Evolutionary conservation across 37 sponge, comb jelly and placozoan species (phyloP), one percentile per base, ranked within the genome.

Genomic region (Aphrocallistes beatrix): DNA sequence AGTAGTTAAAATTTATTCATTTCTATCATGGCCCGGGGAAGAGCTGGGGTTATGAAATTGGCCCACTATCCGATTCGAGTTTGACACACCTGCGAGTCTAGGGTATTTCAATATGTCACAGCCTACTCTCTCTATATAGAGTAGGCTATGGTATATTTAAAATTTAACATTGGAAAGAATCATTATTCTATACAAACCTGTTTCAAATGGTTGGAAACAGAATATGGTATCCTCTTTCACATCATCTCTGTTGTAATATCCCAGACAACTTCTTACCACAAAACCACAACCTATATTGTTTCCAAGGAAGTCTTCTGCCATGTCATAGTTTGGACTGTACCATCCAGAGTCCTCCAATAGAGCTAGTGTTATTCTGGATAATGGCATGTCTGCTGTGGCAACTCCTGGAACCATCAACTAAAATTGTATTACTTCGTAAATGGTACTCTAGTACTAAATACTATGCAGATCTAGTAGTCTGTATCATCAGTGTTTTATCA

Each of bases 281-380:
- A 60, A 60, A 30, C n/a, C 34, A 13, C 75, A 60, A 28, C 75
- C 75, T 60, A 32, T 1, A 60, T 60, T 60, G n/a, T 60, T 60
- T 3, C 75, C 75, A 13, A 60, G 32, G n/a, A 60, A 60, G 21
- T 60, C 34, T 28, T 28, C 75, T 6, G 75, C 34, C 34, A 60
- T 21, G 10, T 60, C 75, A 60, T 60, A 60, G 75, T 60, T 60
- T 6, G n/a, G 28, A 25, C n/a, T 60, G 34, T 60, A 60, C 75
- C 75, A 60, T 21, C 75, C 75, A 19, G 75, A 19, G 34, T 60
- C 75, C 21, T 60, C 75, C 34, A 60, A 60, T 19, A 60, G 75
- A 19, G 75, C 75, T 60, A 60, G 34, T 60, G 75, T 60, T 60
- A 60, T 60, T 60, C 75, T 60, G 1, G 75, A 60, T 13, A 60